phyloP scores from a whole-genome alignment of 2,113 vertebrate genomes.

The Perccottus glenii region DNA sequence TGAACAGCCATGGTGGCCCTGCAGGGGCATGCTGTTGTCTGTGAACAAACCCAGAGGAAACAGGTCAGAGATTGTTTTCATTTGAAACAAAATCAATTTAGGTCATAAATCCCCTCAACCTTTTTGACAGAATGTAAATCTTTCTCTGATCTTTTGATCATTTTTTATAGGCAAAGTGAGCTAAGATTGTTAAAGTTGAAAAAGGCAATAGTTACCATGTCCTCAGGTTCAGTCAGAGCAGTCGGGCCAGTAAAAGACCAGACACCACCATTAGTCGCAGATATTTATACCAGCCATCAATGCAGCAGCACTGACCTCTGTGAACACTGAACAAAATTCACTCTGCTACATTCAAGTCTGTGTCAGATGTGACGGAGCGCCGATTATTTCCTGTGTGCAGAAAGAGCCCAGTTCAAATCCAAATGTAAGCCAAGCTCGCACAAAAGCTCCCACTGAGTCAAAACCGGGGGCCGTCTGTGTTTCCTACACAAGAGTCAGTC shows the following conservation, averaged over 20 bases:
- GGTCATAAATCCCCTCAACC: too few species aligned
- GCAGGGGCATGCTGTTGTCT: too few species aligned
- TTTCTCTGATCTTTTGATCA: too few species aligned
- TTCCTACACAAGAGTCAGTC: constrained; percentile 55
- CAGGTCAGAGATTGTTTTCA: too few species aligned
- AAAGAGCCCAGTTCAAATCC: constrained; percentile 7
- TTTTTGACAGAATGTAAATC: too few species aligned
- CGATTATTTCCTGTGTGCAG: constrained; percentile 3
- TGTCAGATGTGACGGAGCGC: constrained; percentile 29
- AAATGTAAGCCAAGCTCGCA: constrained; percentile 27
- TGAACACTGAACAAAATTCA: background rate
- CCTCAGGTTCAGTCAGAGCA: background rate
- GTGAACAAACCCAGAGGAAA: too few species aligned
- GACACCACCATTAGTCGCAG: constrained; percentile 15
- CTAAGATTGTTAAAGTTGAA: too few species aligned
- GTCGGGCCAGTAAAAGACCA: background rate
- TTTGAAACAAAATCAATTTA: too few species aligned
- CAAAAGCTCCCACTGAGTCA: constrained; percentile 32
- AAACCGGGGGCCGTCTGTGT: constrained; percentile 39
- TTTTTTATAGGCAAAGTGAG: too few species aligned
- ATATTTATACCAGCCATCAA: constrained; percentile 23
- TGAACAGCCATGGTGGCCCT: too few species aligned
- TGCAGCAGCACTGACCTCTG: constrained; percentile 20
- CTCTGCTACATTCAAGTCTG: background rate
- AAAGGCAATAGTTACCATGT: too few species aligned